Conservation (phyloP, 2,113 vertebrate genomes). For the Caranx melampygus region DNA sequence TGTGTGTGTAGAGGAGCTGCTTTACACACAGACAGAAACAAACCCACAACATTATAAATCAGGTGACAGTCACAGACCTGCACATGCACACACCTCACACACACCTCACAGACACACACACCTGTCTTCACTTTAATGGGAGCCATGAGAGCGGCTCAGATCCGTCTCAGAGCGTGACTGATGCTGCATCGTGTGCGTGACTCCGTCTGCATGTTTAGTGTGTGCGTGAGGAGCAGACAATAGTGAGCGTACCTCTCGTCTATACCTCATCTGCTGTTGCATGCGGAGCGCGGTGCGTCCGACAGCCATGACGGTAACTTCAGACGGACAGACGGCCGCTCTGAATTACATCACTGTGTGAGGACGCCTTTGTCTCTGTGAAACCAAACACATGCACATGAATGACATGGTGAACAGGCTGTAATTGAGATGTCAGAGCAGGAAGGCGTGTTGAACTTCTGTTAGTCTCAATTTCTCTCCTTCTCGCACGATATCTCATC, state of each 20-base stretch:
- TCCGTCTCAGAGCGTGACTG: conserved; percentile 24
- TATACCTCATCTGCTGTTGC: conserved; percentile 67
- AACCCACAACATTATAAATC: conserved; percentile 31
- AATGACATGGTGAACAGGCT: conserved; percentile 63
- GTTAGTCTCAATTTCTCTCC: conserved; percentile 68
- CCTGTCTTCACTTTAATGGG: conserved; percentile 53
- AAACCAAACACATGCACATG: conserved; percentile 75
- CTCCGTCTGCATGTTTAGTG: conserved; percentile 49
- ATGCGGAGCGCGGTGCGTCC: conserved; percentile 66
- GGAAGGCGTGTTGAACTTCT: conserved; percentile 68
- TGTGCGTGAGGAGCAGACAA: conserved; percentile 70
- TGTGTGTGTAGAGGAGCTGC: background rate
- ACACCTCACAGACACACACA: conserved; percentile 7
- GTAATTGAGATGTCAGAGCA: conserved; percentile 74
- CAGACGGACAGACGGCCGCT: conserved; percentile 57
- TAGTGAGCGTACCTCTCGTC: conserved; percentile 51
- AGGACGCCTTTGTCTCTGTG: conserved; percentile 74
- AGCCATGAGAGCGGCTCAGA: conserved; percentile 61
- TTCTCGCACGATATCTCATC: conserved; percentile 76
- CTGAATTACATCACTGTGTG: conserved; percentile 67
- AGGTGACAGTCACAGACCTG: conserved; percentile 45
- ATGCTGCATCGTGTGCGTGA: conserved; percentile 66
- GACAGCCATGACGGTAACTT: conserved; percentile 71
- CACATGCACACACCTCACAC: conserved; percentile 23
- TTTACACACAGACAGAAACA: conserved; percentile 5